Percentiles rank a stretch among this genome's conserved stretches.
phyloP scores from a whole-genome alignment of 2,113 vertebrate species.

The Merops nubicus region DNA sequence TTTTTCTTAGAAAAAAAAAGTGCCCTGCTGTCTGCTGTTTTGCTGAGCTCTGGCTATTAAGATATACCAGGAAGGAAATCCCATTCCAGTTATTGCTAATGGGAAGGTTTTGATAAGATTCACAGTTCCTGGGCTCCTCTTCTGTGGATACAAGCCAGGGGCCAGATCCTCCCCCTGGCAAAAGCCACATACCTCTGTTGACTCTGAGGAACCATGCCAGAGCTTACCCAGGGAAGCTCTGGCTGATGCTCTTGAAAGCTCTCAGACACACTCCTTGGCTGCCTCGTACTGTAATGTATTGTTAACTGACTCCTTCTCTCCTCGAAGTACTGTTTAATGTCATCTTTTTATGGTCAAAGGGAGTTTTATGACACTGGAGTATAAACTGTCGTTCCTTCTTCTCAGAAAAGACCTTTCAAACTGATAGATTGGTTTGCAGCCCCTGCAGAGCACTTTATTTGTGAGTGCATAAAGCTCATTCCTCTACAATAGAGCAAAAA shows the following conservation, averaged over 20 bases:
- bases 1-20: not conserved
- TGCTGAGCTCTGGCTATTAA: not conserved
- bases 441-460: not conserved
- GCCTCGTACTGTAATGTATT: not conserved
- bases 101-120: slow-evolving; percentile 16
- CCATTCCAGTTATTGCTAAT: not conserved
- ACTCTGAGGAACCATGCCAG: not conserved
- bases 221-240: not conserved
- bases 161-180: not conserved
- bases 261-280: not conserved
- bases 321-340: not conserved
- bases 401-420: not conserved
- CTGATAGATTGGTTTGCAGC: not conserved
- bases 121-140: not conserved
- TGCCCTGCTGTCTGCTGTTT: not conserved
- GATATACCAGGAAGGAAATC: not conserved
- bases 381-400: not conserved
- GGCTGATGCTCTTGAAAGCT: not conserved
- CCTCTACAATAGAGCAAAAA: not conserved
- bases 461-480: not conserved
- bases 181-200: not conserved
- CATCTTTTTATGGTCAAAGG: not conserved
- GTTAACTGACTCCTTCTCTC: not conserved
- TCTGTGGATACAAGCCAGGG: not conserved
- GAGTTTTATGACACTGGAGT: not conserved